Conservation (phyloP, 2,113 vertebrate species). For the Chitala chitala region DNA sequence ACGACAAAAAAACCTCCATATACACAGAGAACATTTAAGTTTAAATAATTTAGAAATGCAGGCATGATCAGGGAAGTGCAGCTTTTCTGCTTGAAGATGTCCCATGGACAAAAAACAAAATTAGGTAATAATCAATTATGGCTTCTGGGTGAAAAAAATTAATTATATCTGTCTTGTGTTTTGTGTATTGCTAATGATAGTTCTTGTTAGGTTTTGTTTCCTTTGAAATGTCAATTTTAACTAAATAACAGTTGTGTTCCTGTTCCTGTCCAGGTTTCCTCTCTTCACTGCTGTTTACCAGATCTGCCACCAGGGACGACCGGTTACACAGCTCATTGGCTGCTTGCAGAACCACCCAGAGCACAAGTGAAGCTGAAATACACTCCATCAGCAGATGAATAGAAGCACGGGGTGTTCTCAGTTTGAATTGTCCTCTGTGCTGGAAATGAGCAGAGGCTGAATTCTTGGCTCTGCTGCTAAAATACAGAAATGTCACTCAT, state of each 20-base stretch:
- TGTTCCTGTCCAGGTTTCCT: conserved; percentile 72
- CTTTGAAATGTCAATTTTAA: neutral
- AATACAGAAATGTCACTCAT: too few species aligned
- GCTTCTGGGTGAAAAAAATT: too few species aligned
- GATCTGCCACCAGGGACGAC: conserved; percentile 81
- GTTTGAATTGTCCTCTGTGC: conserved; percentile 63
- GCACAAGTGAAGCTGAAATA: conserved; percentile 61
- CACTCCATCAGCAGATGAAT: neutral
- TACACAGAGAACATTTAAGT: too few species aligned
- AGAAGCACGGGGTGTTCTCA: too few species aligned
- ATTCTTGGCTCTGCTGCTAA: too few species aligned
- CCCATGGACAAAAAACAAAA: neutral
- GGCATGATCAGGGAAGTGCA: too few species aligned
- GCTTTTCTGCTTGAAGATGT: neutral
- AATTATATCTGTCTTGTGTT: neutral
- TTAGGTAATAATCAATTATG: too few species aligned
- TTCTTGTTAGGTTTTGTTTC: neutral
- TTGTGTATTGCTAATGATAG: conserved; percentile 11
- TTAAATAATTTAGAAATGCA: too few species aligned
- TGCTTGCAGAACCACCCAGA: conserved; percentile 92
- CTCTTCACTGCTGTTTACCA: conserved; percentile 86
- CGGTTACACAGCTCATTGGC: conserved; percentile 76
- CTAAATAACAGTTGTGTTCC: neutral
- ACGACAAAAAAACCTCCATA: too few species aligned
- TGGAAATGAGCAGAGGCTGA: conserved; percentile 69